These are phyloP conservation scores for Caenorhabditis elegans DNA, from an alignment of 1,140 invertebrate species.

Conservation along the genomic window WBcel235 BX284602.5:7786501-7787000, in stretches of 20 bases:
- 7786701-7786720: neutral
- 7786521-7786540: slow-evolving; percentile 3
- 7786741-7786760: slow-evolving; percentile 48
- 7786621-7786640: slow-evolving; percentile 41
- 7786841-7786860: slow-evolving; percentile 62
- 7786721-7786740: neutral
- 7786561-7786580: no score
- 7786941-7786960: slow-evolving; percentile 30
- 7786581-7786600: neutral
- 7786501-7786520: slow-evolving; percentile 1
- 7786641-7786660: slow-evolving; percentile 21
- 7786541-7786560: neutral
- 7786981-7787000: neutral
- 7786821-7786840: slow-evolving; percentile 57
- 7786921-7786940: slow-evolving; percentile 32
- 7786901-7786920: slow-evolving; percentile 44
- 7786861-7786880: neutral
- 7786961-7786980: slow-evolving; percentile 28
- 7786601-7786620: slow-evolving; percentile 36
- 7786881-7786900: neutral
- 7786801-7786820: slow-evolving; percentile 53
- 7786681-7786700: slow-evolving; percentile 33
- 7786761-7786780: slow-evolving; percentile 48
- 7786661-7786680: neutral
- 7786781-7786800: slow-evolving; percentile 55